Percentiles rank a stretch among this genome's conserved stretches.
Conservation (phyloP, 2,888 invertebrate species). For the Melinaea menophilus region DNA sequence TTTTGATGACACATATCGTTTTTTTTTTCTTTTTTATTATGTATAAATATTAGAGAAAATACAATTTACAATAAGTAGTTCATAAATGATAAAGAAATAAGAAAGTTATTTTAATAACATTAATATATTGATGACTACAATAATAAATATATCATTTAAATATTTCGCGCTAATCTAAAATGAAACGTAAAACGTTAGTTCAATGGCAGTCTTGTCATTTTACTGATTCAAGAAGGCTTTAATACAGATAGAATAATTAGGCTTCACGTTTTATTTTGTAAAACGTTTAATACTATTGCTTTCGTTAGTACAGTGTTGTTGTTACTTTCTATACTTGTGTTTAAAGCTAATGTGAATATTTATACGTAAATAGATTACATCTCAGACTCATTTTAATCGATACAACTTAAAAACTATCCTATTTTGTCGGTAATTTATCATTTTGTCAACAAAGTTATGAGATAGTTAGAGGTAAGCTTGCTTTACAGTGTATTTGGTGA, state of each 20-base stretch:
- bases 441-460: slow-evolving; percentile 68
- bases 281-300: slow-evolving; percentile 8
- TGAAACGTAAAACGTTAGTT: slow-evolving; percentile 41
- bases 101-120: too few relatives aligned
- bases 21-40: too few relatives aligned
- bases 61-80: too few relatives aligned
- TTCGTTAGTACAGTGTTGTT: slow-evolving; percentile 6
- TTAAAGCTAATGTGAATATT: slow-evolving; percentile 7
- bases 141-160: neutral
- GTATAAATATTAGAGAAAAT: too few relatives aligned
- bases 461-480: slow-evolving; percentile 56
- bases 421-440: slow-evolving; percentile 59
- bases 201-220: slow-evolving; percentile 68
- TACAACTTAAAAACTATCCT: slow-evolving; percentile 58
- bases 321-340: neutral
- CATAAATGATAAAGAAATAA: too few relatives aligned
- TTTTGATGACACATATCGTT: too few relatives aligned
- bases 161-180: neutral
- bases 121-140: too few relatives aligned
- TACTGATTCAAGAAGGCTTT: slow-evolving; percentile 42
- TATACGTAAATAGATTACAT: slow-evolving; percentile 30
- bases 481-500: slow-evolving; percentile 6
- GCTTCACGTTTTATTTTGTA: slow-evolving; percentile 24
- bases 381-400: slow-evolving; percentile 60
- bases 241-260: slow-evolving; percentile 16